Conservation (phyloP, 2,888 invertebrate species). For the Hypomecis punctinalis region DNA sequence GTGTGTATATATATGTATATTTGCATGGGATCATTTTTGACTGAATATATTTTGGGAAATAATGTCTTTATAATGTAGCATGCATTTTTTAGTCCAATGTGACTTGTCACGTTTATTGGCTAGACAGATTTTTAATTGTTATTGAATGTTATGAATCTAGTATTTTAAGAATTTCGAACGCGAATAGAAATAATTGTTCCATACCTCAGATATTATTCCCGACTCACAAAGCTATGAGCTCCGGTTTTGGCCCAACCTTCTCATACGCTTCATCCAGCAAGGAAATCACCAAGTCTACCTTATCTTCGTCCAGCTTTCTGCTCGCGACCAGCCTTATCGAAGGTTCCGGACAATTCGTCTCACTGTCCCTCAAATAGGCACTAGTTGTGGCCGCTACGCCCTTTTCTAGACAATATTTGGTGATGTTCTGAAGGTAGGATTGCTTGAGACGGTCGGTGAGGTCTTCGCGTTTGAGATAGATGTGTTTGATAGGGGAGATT, state of each 20-base stretch:
- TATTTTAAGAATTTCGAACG: too few species aligned
- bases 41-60: too few species aligned
- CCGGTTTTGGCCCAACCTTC: constrained; percentile 65
- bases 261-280: constrained; percentile 76
- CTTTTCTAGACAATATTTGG: constrained; percentile 86
- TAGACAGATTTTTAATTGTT: too few species aligned
- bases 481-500: constrained; percentile 90
- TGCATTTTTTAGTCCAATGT: too few species aligned
- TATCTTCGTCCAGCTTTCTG: constrained; percentile 85
- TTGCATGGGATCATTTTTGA: too few species aligned
- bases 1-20: too few species aligned
- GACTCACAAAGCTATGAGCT: too few species aligned
- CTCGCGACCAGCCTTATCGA: constrained; percentile 90
- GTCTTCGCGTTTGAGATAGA: constrained; percentile 86
- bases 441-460: constrained; percentile 76
- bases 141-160: too few species aligned
- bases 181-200: too few species aligned
- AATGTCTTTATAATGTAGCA: too few species aligned
- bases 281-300: constrained; percentile 79
- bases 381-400: constrained; percentile 89
- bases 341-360: constrained; percentile 87
- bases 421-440: constrained; percentile 85
- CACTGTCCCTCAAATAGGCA: constrained; percentile 88
- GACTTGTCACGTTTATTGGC: too few species aligned
- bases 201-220: not conserved